phyloP scores from a whole-genome alignment of 2,888 invertebrate species.

The Patella ulyssiponensis region DNA sequence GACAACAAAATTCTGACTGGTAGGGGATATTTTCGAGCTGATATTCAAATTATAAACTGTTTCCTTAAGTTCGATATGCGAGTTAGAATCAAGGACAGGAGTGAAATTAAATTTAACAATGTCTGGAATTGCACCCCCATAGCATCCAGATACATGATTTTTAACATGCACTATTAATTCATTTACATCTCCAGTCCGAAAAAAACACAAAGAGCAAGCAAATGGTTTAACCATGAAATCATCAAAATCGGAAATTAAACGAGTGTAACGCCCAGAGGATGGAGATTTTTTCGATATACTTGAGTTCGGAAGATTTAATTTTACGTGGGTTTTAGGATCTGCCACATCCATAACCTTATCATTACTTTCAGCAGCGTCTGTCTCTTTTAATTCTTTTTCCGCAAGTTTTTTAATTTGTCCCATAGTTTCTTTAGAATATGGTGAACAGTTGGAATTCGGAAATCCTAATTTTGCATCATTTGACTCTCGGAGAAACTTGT shows the following conservation, averaged over 20 bases:
- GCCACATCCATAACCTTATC: background rate
- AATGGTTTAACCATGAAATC: constrained; percentile 45
- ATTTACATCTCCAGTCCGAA: constrained; percentile 34
- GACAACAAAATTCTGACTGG: background rate
- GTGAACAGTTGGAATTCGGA: background rate
- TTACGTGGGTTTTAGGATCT: background rate
- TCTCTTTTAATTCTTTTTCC: background rate
- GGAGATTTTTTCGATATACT: constrained; percentile 21
- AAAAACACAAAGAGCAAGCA: constrained; percentile 49
- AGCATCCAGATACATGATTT: constrained; percentile 47
- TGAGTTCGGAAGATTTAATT: background rate
- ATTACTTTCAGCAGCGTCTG: background rate
- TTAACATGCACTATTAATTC: constrained; percentile 38
- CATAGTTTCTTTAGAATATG: constrained; percentile 6
- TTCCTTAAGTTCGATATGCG: background rate
- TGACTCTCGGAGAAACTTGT: background rate
- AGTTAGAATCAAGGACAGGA: background rate
- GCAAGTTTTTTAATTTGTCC: background rate
- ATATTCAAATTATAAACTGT: background rate
- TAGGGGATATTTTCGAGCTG: background rate
- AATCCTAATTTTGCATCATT: background rate
- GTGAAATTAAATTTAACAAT: constrained; percentile 30
- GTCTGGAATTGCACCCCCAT: constrained; percentile 29
- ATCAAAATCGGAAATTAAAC: constrained; percentile 46
- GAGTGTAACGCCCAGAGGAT: constrained; percentile 40